Conservation (phyloP, 1,140 invertebrate genomes). For the Solenopsis fugax region DNA sequence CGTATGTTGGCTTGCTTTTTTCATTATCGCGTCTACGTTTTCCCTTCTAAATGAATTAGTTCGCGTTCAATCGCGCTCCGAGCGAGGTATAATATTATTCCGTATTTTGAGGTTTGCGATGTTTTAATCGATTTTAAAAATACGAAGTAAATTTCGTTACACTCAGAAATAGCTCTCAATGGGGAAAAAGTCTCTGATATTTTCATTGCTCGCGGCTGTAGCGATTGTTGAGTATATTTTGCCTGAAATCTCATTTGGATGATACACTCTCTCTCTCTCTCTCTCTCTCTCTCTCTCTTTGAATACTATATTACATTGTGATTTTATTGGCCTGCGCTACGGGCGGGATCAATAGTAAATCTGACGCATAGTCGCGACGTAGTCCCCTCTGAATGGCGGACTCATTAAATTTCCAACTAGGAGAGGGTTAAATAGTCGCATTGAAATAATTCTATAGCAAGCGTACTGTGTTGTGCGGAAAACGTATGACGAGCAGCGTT, state of each 20-base stretch:
- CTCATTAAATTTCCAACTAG: constrained; percentile 83
- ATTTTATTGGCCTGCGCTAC: constrained; percentile 6
- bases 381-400: constrained; percentile 73
- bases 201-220: background rate
- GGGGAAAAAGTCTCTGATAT: background rate
- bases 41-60: background rate
- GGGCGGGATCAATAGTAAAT: constrained; percentile 66
- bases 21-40: background rate
- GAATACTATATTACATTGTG: constrained; percentile 27
- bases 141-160: background rate
- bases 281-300: background rate
- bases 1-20: constrained; percentile 32
- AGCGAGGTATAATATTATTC: background rate
- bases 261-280: background rate
- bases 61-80: constrained; percentile 11
- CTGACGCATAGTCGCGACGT: constrained; percentile 16
- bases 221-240: constrained; percentile 2
- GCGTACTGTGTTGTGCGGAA: constrained; percentile 25
- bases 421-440: constrained; percentile 68
- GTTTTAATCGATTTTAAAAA: background rate
- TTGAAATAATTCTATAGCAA: constrained; percentile 82
- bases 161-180: background rate
- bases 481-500: constrained; percentile 38
- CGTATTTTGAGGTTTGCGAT: background rate
- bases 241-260: background rate